Conservation (phyloP, 1,140 invertebrate species). For the Bombus breviceps region DNA sequence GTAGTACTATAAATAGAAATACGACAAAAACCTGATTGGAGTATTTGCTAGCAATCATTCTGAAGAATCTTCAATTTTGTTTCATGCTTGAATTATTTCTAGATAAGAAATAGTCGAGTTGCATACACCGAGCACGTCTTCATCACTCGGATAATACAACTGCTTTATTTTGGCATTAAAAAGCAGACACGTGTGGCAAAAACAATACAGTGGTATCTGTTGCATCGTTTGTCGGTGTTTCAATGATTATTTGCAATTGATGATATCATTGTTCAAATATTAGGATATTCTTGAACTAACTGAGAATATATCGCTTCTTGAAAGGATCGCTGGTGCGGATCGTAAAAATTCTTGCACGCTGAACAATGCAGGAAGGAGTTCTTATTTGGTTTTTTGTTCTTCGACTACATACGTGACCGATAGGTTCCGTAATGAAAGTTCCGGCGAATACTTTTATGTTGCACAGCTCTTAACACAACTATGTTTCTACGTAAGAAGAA, state of each 20-base stretch:
- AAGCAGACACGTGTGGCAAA: not conserved
- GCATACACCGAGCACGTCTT: not conserved
- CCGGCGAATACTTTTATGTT: too few relatives aligned
- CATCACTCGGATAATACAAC: not conserved
- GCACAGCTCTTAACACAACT: too few relatives aligned
- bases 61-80: too few relatives aligned
- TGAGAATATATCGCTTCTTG: not conserved
- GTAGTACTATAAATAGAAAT: too few relatives aligned
- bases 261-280: constrained; percentile 43
- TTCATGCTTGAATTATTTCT: too few relatives aligned
- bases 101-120: too few relatives aligned
- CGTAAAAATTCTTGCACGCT: not conserved
- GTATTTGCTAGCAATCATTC: too few relatives aligned
- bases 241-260: constrained; percentile 12
- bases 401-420: not conserved
- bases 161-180: not conserved
- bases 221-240: not conserved
- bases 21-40: too few relatives aligned
- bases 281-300: not conserved
- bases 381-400: constrained; percentile 1
- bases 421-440: not conserved
- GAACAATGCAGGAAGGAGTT: constrained; percentile 30
- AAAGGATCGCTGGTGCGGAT: not conserved
- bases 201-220: not conserved
- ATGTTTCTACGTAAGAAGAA: too few relatives aligned